phyloP scores from a whole-genome alignment of 2,797 vertebrate genomes.

The Myotis findleyi region DNA sequence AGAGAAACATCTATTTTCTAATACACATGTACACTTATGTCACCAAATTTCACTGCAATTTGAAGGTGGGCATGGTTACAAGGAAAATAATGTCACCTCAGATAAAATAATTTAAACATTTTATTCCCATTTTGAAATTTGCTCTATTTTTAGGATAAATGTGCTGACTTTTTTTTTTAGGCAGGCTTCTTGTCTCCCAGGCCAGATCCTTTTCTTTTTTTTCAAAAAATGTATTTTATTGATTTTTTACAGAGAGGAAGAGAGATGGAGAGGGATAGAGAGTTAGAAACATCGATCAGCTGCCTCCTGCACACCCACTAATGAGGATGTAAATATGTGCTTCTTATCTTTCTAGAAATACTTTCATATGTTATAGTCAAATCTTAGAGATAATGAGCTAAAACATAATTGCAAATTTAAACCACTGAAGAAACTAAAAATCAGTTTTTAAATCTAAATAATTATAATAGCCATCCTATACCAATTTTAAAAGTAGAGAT shows the following conservation, averaged over 20 bases:
- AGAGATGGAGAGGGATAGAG: too few relatives aligned
- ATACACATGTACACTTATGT: not conserved
- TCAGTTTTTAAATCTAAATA: not conserved
- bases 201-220: too few relatives aligned
- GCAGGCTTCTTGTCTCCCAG: too few relatives aligned
- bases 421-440: conserved; percentile 19
- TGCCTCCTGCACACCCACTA: too few relatives aligned
- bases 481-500: not conserved
- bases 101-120: conserved; percentile 14
- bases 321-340: not conserved
- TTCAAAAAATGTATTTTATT: too few relatives aligned
- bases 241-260: too few relatives aligned
- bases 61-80: not conserved
- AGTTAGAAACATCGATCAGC: too few relatives aligned
- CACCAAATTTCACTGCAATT: conserved; percentile 42
- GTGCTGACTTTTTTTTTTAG: not conserved
- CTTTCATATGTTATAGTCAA: not conserved
- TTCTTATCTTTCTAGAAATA: conserved; percentile 8
- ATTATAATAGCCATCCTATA: not conserved
- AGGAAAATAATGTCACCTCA: conserved; percentile 17
- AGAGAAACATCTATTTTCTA: not conserved
- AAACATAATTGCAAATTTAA: conserved; percentile 45
- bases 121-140: conserved; percentile 14
- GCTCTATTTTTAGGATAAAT: conserved; percentile 15
- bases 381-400: not conserved